phyloP scores from a whole-genome alignment of 1,140 invertebrate species.

The Aphaenogaster floridana region DNA sequence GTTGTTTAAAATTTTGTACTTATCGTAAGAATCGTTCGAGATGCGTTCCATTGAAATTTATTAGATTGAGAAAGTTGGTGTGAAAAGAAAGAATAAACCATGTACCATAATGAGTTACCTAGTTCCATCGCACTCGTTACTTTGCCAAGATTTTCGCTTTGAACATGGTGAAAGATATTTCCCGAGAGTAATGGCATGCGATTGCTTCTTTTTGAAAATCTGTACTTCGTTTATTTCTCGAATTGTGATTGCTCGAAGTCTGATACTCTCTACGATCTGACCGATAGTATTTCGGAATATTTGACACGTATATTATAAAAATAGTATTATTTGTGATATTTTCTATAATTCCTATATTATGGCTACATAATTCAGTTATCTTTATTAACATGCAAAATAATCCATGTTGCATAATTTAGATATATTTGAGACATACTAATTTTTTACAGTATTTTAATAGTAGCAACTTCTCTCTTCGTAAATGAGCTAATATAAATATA shows the following conservation, averaged over 20 bases:
- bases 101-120: constrained; percentile 57
- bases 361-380: neutral
- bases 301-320: neutral
- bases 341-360: neutral
- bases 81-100: constrained; percentile 50
- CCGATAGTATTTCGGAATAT: constrained; percentile 9
- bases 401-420: neutral
- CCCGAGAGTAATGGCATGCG: constrained; percentile 53
- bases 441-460: neutral
- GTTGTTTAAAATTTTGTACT: neutral
- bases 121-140: constrained; percentile 45
- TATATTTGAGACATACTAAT: neutral
- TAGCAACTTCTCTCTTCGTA: too few relatives aligned
- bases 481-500: too few relatives aligned
- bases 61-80: constrained; percentile 11
- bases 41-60: neutral
- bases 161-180: constrained; percentile 53
- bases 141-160: constrained; percentile 57
- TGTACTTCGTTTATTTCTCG: constrained; percentile 44
- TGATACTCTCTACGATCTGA: neutral
- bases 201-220: constrained; percentile 56
- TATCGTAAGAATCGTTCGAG: neutral
- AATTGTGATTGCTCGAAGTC: constrained; percentile 18
- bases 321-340: constrained; percentile 6
- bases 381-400: neutral